Percentiles rank a stretch among this genome's conserved stretches.
These are phyloP conservation scores for Manacus vitellinus DNA, from an alignment of 2,113 vertebrate species.

Conservation along the genomic window DNA sequence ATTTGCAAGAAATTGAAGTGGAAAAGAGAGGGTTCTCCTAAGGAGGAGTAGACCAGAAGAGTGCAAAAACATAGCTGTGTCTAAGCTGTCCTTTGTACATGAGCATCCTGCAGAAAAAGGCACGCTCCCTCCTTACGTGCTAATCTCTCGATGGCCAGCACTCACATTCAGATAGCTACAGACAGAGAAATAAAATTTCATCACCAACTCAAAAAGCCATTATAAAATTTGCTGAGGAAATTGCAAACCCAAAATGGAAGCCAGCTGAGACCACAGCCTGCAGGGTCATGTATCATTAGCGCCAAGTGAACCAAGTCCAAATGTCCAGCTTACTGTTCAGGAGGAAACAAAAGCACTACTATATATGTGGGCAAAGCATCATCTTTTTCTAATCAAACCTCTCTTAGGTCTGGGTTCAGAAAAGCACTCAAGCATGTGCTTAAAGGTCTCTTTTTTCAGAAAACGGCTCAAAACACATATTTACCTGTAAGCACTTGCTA, in stretches of 20 bases:
- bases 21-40: not conserved
- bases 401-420: not conserved
- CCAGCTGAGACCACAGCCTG: constrained; percentile 50
- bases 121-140: accelerated
- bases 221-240: constrained; percentile 56
- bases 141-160: not conserved
- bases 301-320: constrained; percentile 53
- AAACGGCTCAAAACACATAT: not conserved
- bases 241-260: constrained; percentile 48
- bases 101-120: not conserved
- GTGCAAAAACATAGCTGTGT: accelerated
- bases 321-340: constrained; percentile 41
- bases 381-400: constrained; percentile 52
- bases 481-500: constrained; percentile 28
- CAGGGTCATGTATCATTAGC: constrained; percentile 49
- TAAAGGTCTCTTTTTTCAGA: not conserved
- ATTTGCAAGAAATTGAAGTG: not conserved
- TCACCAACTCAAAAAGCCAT: constrained; percentile 44
- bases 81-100: not conserved
- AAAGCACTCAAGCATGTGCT: constrained; percentile 35
- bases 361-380: constrained; percentile 15
- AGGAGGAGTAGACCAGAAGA: not conserved
- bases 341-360: constrained; percentile 53
- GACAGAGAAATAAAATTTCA: constrained; percentile 18
- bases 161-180: not conserved